Conservation (phyloP, 2,888 invertebrate genomes). For the Amphipoea lucens region DNA sequence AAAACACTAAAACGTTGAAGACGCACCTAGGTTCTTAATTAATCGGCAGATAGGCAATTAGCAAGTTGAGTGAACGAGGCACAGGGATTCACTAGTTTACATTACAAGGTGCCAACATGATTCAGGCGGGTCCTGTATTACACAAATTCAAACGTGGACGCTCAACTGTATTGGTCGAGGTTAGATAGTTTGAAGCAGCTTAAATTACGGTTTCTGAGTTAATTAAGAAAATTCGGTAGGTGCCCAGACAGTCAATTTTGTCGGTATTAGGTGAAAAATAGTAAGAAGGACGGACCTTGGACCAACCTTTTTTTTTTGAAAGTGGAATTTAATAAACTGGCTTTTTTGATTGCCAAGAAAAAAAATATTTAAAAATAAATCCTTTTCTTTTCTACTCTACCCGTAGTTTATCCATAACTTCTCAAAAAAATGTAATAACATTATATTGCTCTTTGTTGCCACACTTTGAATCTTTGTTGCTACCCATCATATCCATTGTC, state of each 20-base stretch:
- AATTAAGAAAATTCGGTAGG: slow-evolving; percentile 19
- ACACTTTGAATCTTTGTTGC: not conserved
- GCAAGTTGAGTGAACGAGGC: slow-evolving; percentile 49
- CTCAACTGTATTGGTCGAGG: slow-evolving; percentile 26
- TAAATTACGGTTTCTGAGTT: slow-evolving; percentile 23
- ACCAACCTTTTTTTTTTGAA: slow-evolving; percentile 32
- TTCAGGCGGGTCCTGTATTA: slow-evolving; percentile 46
- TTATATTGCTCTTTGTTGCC: not conserved
- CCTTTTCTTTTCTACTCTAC: not conserved
- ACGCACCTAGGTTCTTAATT: slow-evolving; percentile 41
- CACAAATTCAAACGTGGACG: slow-evolving; percentile 36
- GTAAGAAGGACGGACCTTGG: not conserved
- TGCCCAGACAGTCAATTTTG: slow-evolving; percentile 6
- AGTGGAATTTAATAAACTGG: slow-evolving; percentile 25
- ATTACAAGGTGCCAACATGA: slow-evolving; percentile 61
- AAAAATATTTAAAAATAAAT: slow-evolving; percentile 15
- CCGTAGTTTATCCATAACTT: not conserved
- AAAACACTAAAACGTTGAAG: slow-evolving; percentile 22
- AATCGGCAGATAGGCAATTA: slow-evolving; percentile 54
- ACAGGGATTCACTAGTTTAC: slow-evolving; percentile 44
- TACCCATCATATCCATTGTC: not conserved
- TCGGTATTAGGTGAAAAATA: not conserved
- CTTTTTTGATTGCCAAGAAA: not conserved
- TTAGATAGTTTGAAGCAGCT: slow-evolving; percentile 30
- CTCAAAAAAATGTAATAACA: not conserved